Percentiles rank a stretch among this genome's conserved stretches.
These are phyloP conservation scores for Nannospalax galili DNA, from an alignment of 2,113 vertebrate species.

Conservation along the genomic window DNA sequence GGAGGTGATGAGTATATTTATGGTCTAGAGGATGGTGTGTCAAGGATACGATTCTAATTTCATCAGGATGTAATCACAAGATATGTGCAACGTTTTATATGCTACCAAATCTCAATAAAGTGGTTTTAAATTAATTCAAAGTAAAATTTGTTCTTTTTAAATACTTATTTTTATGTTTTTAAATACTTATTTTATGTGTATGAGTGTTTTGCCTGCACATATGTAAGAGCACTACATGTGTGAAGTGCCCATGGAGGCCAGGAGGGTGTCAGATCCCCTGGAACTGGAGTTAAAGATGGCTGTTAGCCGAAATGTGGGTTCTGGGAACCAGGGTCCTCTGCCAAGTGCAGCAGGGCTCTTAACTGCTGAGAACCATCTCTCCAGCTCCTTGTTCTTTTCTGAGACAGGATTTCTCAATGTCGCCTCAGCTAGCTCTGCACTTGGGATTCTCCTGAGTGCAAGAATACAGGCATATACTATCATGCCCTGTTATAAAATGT, in stretches of 20 bases:
- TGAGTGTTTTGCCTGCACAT: no score
- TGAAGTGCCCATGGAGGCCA: no score
- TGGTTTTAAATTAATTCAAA: not conserved
- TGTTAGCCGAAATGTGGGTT: no score
- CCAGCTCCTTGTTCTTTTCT: not conserved
- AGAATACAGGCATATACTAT: not conserved
- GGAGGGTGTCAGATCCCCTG: no score
- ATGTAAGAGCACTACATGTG: no score
- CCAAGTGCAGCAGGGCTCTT: no score
- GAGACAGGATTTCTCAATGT: not conserved
- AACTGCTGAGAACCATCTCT: no score
- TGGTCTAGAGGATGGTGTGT: not conserved
- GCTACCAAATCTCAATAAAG: not conserved
- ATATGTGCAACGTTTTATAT: not conserved
- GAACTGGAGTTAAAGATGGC: no score
- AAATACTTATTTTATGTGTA: no score
- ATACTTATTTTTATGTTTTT: no score
- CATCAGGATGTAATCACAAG: not conserved
- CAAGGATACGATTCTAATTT: not conserved
- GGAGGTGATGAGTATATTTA: not conserved
- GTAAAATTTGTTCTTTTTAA: not conserved
- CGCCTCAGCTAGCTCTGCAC: not conserved
- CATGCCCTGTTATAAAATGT: not conserved
- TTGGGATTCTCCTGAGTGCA: not conserved
- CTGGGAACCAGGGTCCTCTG: no score